Percentiles rank a stretch among this genome's conserved stretches.
phyloP scores from a whole-genome alignment of 2,888 invertebrate genomes.

The Microchrysa polita region DNA sequence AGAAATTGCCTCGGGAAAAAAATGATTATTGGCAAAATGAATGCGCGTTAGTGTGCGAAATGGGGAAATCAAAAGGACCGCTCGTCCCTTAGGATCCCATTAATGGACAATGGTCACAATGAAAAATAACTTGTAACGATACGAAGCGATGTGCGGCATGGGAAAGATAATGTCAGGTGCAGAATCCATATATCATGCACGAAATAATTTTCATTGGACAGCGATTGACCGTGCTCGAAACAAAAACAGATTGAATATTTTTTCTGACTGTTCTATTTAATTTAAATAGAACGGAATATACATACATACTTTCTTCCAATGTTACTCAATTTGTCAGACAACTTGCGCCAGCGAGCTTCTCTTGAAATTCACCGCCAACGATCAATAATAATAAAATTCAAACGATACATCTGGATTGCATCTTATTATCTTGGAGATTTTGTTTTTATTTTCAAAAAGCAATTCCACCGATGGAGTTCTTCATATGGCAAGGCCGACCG shows the following conservation, averaged over 20 bases:
- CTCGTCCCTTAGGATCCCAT: constrained; percentile 22
- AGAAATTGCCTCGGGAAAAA: constrained; percentile 32
- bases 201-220: no score
- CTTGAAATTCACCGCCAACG: no score
- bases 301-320: no score
- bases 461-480: neutral
- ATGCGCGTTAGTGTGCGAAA: neutral
- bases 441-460: constrained; percentile 1
- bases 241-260: no score
- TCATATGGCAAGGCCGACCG: constrained; percentile 32
- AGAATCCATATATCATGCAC: neutral
- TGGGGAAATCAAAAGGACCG: constrained; percentile 28
- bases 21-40: constrained; percentile 26
- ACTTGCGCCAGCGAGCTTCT: no score
- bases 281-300: no score
- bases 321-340: no score
- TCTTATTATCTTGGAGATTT: constrained; percentile 32
- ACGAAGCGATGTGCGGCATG: no score
- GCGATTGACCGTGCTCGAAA: no score
- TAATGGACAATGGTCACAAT: constrained; percentile 34
- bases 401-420: constrained; percentile 13
- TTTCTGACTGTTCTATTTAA: no score
- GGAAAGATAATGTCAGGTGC: neutral
- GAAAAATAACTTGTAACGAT: constrained; percentile 22
- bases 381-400: neutral